Percentiles rank a stretch among this genome's conserved stretches.
phyloP scores from a whole-genome alignment of 2,888 invertebrate species.

The Cheiracanthium punctorium region DNA sequence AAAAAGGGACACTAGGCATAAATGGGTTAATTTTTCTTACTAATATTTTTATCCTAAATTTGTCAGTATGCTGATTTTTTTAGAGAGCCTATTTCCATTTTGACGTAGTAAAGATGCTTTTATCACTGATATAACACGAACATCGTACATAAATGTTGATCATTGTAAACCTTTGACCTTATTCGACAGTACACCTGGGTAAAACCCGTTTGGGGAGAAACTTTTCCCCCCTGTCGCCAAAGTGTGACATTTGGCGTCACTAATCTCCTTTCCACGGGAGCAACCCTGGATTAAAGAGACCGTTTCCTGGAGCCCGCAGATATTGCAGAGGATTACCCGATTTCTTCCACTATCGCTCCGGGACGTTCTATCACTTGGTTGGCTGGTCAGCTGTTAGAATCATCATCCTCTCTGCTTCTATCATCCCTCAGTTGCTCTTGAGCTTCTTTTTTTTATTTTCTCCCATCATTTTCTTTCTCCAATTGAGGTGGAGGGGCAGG shows the following conservation, averaged over 20 bases:
- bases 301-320: slow-evolving; percentile 64
- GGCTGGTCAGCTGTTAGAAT: slow-evolving; percentile 66
- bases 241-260: slow-evolving; percentile 29
- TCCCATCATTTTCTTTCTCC: slow-evolving; percentile 22
- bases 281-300: slow-evolving; percentile 66
- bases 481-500: slow-evolving; percentile 39
- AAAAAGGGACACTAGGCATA: too few relatives aligned
- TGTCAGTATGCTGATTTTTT: too few relatives aligned
- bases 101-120: too few relatives aligned
- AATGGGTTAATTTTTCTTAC: too few relatives aligned
- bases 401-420: slow-evolving; percentile 53
- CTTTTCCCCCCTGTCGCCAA: neutral
- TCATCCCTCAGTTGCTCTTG: slow-evolving; percentile 39
- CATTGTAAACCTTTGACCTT: too few relatives aligned
- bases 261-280: slow-evolving; percentile 10
- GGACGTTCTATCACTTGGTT: slow-evolving; percentile 67
- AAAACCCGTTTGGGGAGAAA: too few relatives aligned
- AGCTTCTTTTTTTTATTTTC: slow-evolving; percentile 43
- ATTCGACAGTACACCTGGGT: too few relatives aligned
- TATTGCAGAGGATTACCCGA: slow-evolving; percentile 68
- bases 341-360: slow-evolving; percentile 69
- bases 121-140: too few relatives aligned
- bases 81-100: too few relatives aligned
- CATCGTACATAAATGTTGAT: too few relatives aligned
- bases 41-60: too few relatives aligned